A percentile compares a stretch with the other conserved stretches of the same genome.
Evolutionary conservation across 1,140 invertebrate species (phyloP).

Genomic region (Cecropterus lyciades): DNA sequence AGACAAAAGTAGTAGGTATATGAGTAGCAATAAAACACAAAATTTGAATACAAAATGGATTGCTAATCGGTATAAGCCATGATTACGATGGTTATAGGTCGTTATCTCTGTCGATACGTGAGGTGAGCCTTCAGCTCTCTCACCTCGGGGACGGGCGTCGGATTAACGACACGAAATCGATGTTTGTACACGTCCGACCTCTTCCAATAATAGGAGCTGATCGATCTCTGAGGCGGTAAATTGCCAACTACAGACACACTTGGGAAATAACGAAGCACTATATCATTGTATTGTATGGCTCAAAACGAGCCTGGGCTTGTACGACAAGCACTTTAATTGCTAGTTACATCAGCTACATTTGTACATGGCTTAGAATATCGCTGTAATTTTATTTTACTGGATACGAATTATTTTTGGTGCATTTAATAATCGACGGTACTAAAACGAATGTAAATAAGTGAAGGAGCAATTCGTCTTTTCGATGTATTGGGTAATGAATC

Average conservation of each 20-base stretch:
- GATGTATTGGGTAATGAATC: slow-evolving; percentile 73
- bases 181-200: slow-evolving; percentile 83
- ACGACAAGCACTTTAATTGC: slow-evolving; percentile 59
- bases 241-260: slow-evolving; percentile 70
- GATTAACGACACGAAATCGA: slow-evolving; percentile 79
- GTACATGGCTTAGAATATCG: slow-evolving; percentile 21
- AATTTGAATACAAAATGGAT: slow-evolving; percentile 34
- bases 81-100: slow-evolving; percentile 67
- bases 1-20: slow-evolving; percentile 36
- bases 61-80: slow-evolving; percentile 43
- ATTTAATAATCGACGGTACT: not conserved
- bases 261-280: slow-evolving; percentile 73
- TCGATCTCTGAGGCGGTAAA: slow-evolving; percentile 72
- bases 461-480: slow-evolving; percentile 58
- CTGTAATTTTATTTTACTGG: not conserved
- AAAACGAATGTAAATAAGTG: slow-evolving; percentile 27
- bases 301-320: slow-evolving; percentile 53
- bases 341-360: slow-evolving; percentile 42
- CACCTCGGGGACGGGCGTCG: slow-evolving; percentile 61
- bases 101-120: slow-evolving; percentile 70
- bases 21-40: slow-evolving; percentile 23
- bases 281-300: slow-evolving; percentile 59
- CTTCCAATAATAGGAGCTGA: slow-evolving; percentile 77
- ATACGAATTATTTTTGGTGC: slow-evolving; percentile 3
- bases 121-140: slow-evolving; percentile 66